A percentile compares a stretch with the other conserved stretches of the same genome.
phyloP scores from a whole-genome alignment of 2,888 invertebrate genomes.

The Agrochola lota region DNA sequence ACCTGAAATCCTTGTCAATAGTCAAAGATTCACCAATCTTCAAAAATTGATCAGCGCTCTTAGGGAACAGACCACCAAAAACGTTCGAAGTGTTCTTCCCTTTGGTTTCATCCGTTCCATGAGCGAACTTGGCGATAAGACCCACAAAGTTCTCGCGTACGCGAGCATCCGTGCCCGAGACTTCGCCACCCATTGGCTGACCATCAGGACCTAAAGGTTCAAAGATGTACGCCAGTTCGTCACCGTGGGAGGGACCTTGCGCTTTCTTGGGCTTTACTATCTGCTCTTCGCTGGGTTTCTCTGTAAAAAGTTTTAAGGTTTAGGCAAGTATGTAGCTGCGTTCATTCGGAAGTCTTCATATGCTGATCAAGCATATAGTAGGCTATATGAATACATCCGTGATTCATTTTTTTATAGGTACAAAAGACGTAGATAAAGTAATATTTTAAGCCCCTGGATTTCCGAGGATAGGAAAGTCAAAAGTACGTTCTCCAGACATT shows the following conservation, averaged over 20 bases:
- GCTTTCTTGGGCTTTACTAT: constrained; percentile 61
- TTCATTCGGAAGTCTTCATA: neutral
- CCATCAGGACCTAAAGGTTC: constrained; percentile 92
- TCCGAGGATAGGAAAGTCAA: neutral
- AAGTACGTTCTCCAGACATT: constrained; percentile 22
- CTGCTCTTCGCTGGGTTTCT: constrained; percentile 60
- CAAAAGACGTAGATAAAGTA: neutral
- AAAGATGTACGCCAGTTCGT: constrained; percentile 93
- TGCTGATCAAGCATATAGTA: neutral
- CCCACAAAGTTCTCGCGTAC: constrained; percentile 92
- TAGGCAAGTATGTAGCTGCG: neutral
- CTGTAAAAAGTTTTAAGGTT: constrained; percentile 54
- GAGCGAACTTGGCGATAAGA: constrained; percentile 93
- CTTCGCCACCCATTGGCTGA: constrained; percentile 83
- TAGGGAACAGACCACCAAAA: constrained; percentile 74
- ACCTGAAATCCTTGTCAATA: constrained; percentile 84
- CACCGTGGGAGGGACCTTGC: constrained; percentile 92
- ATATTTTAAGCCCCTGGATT: neutral
- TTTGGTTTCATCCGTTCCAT: constrained; percentile 73
- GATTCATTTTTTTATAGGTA: too few species aligned
- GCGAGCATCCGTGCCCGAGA: constrained; percentile 90
- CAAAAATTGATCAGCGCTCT: constrained; percentile 80
- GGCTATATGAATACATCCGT: neutral
- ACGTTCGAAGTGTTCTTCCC: constrained; percentile 64
- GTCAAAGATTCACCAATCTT: constrained; percentile 79